A percentile compares a stretch with the other conserved stretches of the same genome.
These are phyloP conservation scores for Chrysina gloriosa DNA, from an alignment of 2,888 invertebrate species.

Conservation along the genomic window DNA sequence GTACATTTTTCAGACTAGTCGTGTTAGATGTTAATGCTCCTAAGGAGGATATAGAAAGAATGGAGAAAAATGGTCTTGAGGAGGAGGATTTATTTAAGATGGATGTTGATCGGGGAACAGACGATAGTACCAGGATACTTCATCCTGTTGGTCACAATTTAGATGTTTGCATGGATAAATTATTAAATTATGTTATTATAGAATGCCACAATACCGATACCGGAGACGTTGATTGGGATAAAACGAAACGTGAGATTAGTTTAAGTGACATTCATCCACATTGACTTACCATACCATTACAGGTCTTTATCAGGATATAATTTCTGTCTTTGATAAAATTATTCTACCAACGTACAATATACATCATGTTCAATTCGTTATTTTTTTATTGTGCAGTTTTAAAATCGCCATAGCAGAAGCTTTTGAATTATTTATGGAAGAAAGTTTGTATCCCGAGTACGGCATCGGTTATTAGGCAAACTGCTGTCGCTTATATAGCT, in stretches of 20 bases:
- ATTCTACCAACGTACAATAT: constrained; percentile 87
- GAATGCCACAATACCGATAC: constrained; percentile 67
- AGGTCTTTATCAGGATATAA: constrained; percentile 69
- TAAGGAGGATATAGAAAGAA: constrained; percentile 67
- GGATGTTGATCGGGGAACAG: constrained; percentile 68
- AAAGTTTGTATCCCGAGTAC: constrained; percentile 77
- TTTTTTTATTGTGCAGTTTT: constrained; percentile 80
- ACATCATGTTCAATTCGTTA: constrained; percentile 80
- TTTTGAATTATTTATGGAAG: constrained; percentile 78
- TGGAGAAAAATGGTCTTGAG: constrained; percentile 60
- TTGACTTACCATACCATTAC: constrained; percentile 45
- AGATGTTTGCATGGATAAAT: constrained; percentile 81
- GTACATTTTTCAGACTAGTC: constrained; percentile 70
- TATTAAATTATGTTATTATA: constrained; percentile 76
- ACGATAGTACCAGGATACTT: constrained; percentile 59
- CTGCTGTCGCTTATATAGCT: constrained; percentile 79
- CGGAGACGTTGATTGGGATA: constrained; percentile 68
- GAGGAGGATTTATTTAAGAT: constrained; percentile 66
- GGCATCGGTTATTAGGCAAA: constrained; percentile 74
- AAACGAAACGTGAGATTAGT: constrained; percentile 65
- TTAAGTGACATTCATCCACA: not conserved
- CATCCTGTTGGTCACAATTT: constrained; percentile 74
- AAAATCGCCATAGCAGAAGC: constrained; percentile 71
- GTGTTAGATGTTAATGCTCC: constrained; percentile 80
- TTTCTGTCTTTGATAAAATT: constrained; percentile 81